Evolutionary conservation across 2,797 vertebrate species (phyloP).

Genomic region (Hapalemur alaotrensis): DNA sequence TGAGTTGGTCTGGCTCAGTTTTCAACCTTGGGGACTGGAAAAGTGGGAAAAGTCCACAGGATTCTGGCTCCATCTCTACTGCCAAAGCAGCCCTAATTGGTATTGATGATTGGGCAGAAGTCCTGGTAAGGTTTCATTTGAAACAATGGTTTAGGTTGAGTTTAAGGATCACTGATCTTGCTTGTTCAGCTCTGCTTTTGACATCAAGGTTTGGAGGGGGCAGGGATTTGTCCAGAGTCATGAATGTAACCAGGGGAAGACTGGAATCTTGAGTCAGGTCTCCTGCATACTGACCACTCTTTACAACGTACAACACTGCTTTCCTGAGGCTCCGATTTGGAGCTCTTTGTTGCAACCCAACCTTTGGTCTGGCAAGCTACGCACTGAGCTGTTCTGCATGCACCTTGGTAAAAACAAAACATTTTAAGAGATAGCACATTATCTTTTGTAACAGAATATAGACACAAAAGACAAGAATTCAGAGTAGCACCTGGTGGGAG

Average conservation of each 20-base stretch:
- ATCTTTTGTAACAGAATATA: neutral
- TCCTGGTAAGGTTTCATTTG: neutral
- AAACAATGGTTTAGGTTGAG: neutral
- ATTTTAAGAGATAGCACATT: conserved; percentile 26
- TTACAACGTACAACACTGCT: neutral
- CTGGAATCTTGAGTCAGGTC: neutral
- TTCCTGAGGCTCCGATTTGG: neutral
- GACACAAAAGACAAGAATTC: neutral
- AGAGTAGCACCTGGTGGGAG: neutral
- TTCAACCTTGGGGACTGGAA: neutral
- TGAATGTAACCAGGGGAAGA: neutral
- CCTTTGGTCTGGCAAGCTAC: neutral
- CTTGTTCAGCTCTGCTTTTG: neutral
- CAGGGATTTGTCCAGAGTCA: neutral
- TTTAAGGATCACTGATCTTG: neutral
- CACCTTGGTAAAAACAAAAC: conserved; percentile 27
- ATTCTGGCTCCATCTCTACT: neutral
- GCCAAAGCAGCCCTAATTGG: neutral
- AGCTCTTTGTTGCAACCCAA: conserved; percentile 37
- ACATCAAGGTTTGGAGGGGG: neutral
- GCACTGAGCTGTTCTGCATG: neutral
- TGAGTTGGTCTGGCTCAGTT: neutral
- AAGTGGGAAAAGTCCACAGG: neutral
- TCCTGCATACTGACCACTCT: neutral
- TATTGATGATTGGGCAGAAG: neutral